Evolutionary conservation across 1,140 invertebrate species (phyloP).

Genomic region (Sogatella furcifera): DNA sequence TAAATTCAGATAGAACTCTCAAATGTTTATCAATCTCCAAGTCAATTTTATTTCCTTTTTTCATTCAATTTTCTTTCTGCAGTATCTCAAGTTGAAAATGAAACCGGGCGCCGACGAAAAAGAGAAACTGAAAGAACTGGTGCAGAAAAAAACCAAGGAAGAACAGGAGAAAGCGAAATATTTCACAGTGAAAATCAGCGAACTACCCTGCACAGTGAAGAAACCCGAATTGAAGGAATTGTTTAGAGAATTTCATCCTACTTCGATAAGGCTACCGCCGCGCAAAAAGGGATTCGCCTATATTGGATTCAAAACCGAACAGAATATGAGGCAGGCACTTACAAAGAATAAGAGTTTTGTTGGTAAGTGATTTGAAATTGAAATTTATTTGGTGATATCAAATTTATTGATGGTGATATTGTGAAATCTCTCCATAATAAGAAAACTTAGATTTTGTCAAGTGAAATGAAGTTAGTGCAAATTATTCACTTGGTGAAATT

Average conservation of each 20-base stretch:
- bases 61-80: conserved; percentile 9
- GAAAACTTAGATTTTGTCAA: too few relatives aligned
- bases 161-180: conserved; percentile 22
- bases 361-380: too few relatives aligned
- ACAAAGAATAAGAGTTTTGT: conserved; percentile 79
- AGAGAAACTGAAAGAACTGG: conserved; percentile 21
- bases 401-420: too few relatives aligned
- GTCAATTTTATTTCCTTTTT: too few relatives aligned
- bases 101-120: conserved; percentile 37
- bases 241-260: conserved; percentile 66
- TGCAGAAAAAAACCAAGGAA: conserved; percentile 19
- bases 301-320: conserved; percentile 77
- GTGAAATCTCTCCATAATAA: too few relatives aligned
- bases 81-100: conserved; percentile 29
- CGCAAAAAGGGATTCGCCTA: conserved; percentile 79
- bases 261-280: conserved; percentile 65
- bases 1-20: too few relatives aligned
- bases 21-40: too few relatives aligned
- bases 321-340: conserved; percentile 69
- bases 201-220: conserved; percentile 55
- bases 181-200: conserved; percentile 43
- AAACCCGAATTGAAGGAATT: conserved; percentile 78
- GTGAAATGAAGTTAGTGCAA: too few relatives aligned
- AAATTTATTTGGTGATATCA: too few relatives aligned
- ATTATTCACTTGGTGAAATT: too few relatives aligned